A percentile compares a stretch with the other conserved stretches of the same genome.
Conservation (phyloP, 2,888 invertebrate genomes). For the Drosophila melanosoma region DNA sequence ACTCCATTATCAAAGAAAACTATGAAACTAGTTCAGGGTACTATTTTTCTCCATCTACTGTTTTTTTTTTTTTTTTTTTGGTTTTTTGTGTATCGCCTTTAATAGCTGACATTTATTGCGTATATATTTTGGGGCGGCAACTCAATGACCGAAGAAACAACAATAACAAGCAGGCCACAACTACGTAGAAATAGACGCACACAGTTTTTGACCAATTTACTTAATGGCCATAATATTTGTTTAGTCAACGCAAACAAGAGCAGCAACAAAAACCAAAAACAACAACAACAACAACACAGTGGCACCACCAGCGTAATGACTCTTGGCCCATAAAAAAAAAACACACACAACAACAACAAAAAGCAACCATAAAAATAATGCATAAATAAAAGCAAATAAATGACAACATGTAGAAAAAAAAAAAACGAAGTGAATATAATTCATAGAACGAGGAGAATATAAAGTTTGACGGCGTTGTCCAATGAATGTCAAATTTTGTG, state of each 20-base stretch:
- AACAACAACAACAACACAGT: slow-evolving; percentile 37
- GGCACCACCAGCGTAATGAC: slow-evolving; percentile 61
- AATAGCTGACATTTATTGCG: slow-evolving; percentile 68
- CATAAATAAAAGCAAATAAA: slow-evolving; percentile 79
- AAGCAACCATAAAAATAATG: slow-evolving; percentile 74
- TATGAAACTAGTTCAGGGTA: slow-evolving; percentile 44
- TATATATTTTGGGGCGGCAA: slow-evolving; percentile 40
- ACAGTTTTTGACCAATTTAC: slow-evolving; percentile 73
- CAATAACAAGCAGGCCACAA: slow-evolving; percentile 43
- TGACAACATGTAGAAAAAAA: slow-evolving; percentile 69
- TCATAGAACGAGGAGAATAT: slow-evolving; percentile 37
- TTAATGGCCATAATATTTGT: slow-evolving; percentile 80
- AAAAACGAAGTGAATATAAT: slow-evolving; percentile 24
- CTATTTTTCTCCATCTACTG: neutral
- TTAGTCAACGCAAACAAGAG: slow-evolving; percentile 74
- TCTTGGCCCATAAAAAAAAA: slow-evolving; percentile 66
- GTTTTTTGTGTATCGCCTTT: slow-evolving; percentile 49
- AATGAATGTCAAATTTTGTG: slow-evolving; percentile 78
- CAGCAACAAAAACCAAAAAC: slow-evolving; percentile 49
- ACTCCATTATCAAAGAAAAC: slow-evolving; percentile 52
- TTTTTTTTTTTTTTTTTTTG: neutral
- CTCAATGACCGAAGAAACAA: slow-evolving; percentile 30
- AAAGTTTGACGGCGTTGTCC: slow-evolving; percentile 51
- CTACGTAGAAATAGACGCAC: slow-evolving; percentile 8
- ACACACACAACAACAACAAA: slow-evolving; percentile 18